These are phyloP conservation scores for Macrochelys suwanniensis DNA, from an alignment of 2,797 vertebrate species.

Conservation along the genomic window DNA sequence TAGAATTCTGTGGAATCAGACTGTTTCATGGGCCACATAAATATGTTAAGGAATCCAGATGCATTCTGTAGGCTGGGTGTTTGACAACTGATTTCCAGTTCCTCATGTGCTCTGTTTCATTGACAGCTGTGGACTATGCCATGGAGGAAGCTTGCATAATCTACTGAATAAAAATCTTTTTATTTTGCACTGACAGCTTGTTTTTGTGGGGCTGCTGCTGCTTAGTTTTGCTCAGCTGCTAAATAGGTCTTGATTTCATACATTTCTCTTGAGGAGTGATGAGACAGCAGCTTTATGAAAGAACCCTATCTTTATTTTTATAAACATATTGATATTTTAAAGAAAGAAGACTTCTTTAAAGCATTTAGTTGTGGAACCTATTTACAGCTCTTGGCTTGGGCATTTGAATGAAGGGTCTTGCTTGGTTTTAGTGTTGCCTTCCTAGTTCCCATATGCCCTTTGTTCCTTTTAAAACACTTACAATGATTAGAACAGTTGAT, in stretches of 20 bases:
- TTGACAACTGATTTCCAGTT: accelerated
- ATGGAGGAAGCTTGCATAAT: background rate
- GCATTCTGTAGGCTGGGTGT: background rate
- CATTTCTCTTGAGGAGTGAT: background rate
- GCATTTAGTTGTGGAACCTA: background rate
- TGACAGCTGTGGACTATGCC: background rate
- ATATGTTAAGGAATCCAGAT: accelerated
- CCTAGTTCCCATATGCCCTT: background rate
- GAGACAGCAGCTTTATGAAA: background rate
- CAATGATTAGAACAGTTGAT: background rate
- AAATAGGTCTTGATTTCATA: background rate
- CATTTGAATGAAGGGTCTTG: background rate
- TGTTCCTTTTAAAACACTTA: background rate
- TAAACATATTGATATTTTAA: background rate
- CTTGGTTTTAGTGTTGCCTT: background rate
- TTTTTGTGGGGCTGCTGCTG: background rate
- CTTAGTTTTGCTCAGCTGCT: background rate
- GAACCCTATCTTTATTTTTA: background rate
- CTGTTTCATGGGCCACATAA: accelerated
- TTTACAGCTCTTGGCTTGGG: background rate
- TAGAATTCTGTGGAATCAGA: background rate
- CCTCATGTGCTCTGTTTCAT: background rate
- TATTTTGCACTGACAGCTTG: background rate
- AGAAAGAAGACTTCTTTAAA: background rate
- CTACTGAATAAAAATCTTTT: background rate